Evolutionary conservation across 2,888 invertebrate genomes (phyloP).

Genomic region (Trichogramma evanescens): DNA sequence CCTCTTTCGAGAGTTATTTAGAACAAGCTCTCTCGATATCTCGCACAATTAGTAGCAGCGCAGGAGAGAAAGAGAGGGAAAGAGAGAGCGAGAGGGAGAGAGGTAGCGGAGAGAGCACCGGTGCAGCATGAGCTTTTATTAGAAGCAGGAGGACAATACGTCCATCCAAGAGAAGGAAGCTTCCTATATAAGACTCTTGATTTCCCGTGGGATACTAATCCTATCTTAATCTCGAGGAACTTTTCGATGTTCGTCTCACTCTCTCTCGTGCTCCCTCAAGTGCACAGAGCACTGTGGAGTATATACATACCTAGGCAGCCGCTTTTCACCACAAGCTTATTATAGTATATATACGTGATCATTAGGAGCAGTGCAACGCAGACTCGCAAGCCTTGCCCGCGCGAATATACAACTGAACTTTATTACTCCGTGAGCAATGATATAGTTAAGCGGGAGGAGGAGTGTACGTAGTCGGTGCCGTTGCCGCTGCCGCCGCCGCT

Average conservation of each 20-base stretch:
- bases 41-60: too few relatives aligned
- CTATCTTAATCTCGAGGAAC: constrained; percentile 33
- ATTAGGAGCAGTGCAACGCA: constrained; percentile 3
- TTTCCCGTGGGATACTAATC: constrained; percentile 43
- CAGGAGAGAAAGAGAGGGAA: too few relatives aligned
- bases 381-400: constrained; percentile 5
- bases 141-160: constrained; percentile 37
- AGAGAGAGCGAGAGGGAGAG: background rate
- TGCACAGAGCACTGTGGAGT: background rate
- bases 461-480: background rate
- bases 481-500: too few relatives aligned
- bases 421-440: constrained; percentile 11
- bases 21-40: too few relatives aligned
- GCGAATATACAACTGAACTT: constrained; percentile 8
- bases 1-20: too few relatives aligned
- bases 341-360: constrained; percentile 13
- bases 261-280: constrained; percentile 15
- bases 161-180: constrained; percentile 27
- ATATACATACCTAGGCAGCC: constrained; percentile 18
- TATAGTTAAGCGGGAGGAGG: constrained; percentile 9
- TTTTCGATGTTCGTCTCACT: constrained; percentile 31
- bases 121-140: constrained; percentile 37
- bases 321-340: constrained; percentile 12
- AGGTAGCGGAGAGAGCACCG: background rate
- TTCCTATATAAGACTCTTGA: constrained; percentile 30